Evolutionary conservation across 2,888 invertebrate species (phyloP).

Genomic region (Hetaerina titia): DNA sequence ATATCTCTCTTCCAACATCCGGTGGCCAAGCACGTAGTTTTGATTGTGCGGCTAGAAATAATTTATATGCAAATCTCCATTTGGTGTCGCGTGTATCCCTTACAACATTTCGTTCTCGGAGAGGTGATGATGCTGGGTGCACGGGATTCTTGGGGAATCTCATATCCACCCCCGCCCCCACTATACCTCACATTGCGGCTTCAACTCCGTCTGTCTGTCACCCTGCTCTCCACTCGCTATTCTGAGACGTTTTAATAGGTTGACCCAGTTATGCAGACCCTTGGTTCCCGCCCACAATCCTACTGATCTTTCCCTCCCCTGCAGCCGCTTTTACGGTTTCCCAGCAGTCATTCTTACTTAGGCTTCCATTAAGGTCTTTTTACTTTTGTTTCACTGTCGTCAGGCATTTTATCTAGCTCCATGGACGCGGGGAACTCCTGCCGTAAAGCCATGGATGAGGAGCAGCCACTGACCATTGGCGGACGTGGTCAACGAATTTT

Average conservation of each 20-base stretch:
- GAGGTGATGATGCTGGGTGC: no score
- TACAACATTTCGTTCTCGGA: no score
- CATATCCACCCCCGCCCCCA: background rate
- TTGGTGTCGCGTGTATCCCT: no score
- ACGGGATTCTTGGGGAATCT: no score
- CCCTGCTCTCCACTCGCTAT: background rate
- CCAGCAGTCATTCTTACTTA: background rate
- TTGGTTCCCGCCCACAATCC: background rate
- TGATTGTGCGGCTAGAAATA: no score
- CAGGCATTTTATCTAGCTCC: background rate
- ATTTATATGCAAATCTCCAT: no score
- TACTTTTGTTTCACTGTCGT: background rate
- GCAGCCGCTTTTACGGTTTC: background rate
- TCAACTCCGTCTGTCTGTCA: background rate
- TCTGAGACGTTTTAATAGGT: background rate
- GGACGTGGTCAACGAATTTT: background rate
- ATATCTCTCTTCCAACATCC: no score
- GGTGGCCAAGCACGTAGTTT: no score
- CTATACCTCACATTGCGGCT: background rate
- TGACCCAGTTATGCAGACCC: background rate
- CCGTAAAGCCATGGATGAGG: background rate
- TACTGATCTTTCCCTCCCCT: background rate
- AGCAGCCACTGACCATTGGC: background rate
- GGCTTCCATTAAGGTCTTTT: background rate
- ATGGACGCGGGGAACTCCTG: background rate